Conservation (phyloP, 2,888 invertebrate species). For the Herminia tarsipennalis region DNA sequence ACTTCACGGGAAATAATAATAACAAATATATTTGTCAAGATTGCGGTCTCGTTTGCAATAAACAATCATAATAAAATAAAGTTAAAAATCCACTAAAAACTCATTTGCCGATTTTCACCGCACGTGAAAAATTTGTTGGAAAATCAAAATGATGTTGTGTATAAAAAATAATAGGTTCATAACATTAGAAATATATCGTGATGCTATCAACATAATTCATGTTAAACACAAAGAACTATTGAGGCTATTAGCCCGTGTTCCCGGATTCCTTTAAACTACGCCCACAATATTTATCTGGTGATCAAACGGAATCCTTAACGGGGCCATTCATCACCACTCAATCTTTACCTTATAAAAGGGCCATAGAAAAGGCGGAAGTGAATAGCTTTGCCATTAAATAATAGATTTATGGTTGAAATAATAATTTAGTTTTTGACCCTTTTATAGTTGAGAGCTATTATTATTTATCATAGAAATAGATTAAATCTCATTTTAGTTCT, state of each 20-base stretch:
- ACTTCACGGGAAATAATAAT: conserved; percentile 12
- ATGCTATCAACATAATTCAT: conserved; percentile 32
- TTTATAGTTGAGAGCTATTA: conserved; percentile 20
- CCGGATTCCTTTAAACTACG: conserved; percentile 58
- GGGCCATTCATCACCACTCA: conserved; percentile 72
- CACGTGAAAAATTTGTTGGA: conserved; percentile 20
- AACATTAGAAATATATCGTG: conserved; percentile 30
- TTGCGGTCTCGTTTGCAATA: conserved; percentile 17
- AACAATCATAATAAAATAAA: conserved; percentile 31
- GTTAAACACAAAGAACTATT: conserved; percentile 52
- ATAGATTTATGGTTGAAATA: conserved; percentile 30
- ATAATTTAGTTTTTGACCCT: conserved; percentile 29
- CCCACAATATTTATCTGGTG: conserved; percentile 75
- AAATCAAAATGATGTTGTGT: conserved; percentile 17
- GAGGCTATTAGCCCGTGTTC: conserved; percentile 59
- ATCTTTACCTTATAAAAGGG: conserved; percentile 65
- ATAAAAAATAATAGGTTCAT: conserved; percentile 35
- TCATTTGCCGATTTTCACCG: conserved; percentile 45
- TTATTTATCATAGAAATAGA: conserved; percentile 28
- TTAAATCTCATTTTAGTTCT: conserved; percentile 15
- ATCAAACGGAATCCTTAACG: conserved; percentile 72
- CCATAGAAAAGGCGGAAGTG: conserved; percentile 71
- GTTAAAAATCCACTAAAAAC: conserved; percentile 25
- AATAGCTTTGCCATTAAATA: conserved; percentile 21
- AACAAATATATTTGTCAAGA: conserved; percentile 22